phyloP scores from a whole-genome alignment of 1,140 invertebrate genomes.

The Ericerus pela region DNA sequence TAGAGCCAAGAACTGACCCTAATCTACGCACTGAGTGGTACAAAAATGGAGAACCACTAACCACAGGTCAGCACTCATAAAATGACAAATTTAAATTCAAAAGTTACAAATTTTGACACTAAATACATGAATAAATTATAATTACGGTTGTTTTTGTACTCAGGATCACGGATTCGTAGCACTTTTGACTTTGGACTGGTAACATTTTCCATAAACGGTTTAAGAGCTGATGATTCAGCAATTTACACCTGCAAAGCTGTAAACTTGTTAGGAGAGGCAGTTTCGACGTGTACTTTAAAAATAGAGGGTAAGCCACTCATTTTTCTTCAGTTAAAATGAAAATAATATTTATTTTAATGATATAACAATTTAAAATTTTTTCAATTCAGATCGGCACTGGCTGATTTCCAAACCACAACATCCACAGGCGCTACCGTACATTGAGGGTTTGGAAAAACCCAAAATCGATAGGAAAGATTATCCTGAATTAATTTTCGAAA shows the following conservation, averaged over 20 bases:
- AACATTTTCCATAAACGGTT: slow-evolving; percentile 69
- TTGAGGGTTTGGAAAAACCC: slow-evolving; percentile 72
- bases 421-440: slow-evolving; percentile 74
- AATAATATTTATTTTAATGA: not conserved
- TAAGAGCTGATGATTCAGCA: slow-evolving; percentile 76
- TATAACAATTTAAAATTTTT: not conserved
- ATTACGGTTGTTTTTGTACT: slow-evolving; percentile 16
- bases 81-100: not conserved
- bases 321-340: not conserved
- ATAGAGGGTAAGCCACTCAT: slow-evolving; percentile 42
- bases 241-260: slow-evolving; percentile 89
- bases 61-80: slow-evolving; percentile 42
- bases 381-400: slow-evolving; percentile 53
- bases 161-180: slow-evolving; percentile 58
- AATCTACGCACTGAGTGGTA: slow-evolving; percentile 82
- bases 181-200: slow-evolving; percentile 91
- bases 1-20: slow-evolving; percentile 87
- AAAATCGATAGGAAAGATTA: slow-evolving; percentile 42
- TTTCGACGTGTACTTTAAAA: slow-evolving; percentile 78
- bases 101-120: slow-evolving; percentile 9
- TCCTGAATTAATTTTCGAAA: slow-evolving; percentile 62
- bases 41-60: slow-evolving; percentile 74
- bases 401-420: slow-evolving; percentile 73
- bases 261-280: slow-evolving; percentile 77
- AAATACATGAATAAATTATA: not conserved